A percentile compares a stretch with the other conserved stretches of the same genome.
Evolutionary conservation across 2,113 vertebrate genomes (phyloP).

Genomic region (Istiophorus platypterus): DNA sequence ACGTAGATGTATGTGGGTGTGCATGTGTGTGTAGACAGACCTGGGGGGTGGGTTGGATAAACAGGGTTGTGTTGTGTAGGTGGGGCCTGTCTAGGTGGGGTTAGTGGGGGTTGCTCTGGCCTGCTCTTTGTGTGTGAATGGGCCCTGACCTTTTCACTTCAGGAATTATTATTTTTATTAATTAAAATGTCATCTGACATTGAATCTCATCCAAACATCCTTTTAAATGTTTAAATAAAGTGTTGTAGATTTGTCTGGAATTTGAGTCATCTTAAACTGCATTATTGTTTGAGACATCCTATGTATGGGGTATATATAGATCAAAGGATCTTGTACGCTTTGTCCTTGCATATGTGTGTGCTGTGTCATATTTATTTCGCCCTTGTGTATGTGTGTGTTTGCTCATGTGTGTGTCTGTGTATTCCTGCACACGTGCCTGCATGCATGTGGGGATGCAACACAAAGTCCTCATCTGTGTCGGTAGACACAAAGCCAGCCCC

Average conservation of each 20-base stretch:
- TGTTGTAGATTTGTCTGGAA: conserved; percentile 36
- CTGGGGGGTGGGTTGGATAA: conserved; percentile 34
- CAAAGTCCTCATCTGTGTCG: conserved; percentile 47
- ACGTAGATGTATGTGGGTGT: background rate
- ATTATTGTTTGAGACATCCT: conserved; percentile 44
- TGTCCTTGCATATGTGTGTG: conserved; percentile 33
- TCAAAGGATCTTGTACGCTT: conserved; percentile 40
- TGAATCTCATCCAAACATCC: conserved; percentile 52
- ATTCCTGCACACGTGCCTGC: conserved; percentile 44
- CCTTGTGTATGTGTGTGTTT: conserved; percentile 20
- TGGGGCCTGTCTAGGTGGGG: conserved; percentile 36
- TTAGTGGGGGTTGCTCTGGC: conserved; percentile 35
- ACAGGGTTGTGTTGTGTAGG: conserved; percentile 22
- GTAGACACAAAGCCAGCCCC: conserved; percentile 69
- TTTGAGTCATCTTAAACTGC: conserved; percentile 27
- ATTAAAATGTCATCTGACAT: conserved; percentile 44
- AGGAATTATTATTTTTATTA: conserved; percentile 31
- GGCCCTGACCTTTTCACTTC: conserved; percentile 51
- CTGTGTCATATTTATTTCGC: conserved; percentile 21
- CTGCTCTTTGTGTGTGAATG: conserved; percentile 47
- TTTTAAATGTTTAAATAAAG: conserved; percentile 30
- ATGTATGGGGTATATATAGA: conserved; percentile 48
- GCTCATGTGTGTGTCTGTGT: conserved; percentile 23
- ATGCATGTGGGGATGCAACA: conserved; percentile 41
- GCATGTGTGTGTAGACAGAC: conserved; percentile 15